Percentiles rank a stretch among this genome's conserved stretches.
Conservation (phyloP, 2,797 vertebrate genomes). For the Carapus acus region DNA sequence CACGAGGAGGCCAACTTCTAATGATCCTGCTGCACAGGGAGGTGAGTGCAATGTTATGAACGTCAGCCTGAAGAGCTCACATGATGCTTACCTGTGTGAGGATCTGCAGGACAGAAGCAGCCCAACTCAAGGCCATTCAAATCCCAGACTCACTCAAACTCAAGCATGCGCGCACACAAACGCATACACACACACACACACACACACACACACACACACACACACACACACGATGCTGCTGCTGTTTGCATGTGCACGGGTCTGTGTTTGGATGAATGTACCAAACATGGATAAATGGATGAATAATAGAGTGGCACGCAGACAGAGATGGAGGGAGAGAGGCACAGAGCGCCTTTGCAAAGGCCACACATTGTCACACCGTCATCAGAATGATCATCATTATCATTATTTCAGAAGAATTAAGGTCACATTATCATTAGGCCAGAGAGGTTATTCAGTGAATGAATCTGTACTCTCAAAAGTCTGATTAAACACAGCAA, state of each 20-base stretch:
- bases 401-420: slow-evolving; percentile 9
- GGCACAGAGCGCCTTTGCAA: too few species aligned
- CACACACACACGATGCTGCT: background rate
- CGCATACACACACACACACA: slow-evolving; percentile 2
- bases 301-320: too few species aligned
- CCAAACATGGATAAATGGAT: too few species aligned
- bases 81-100: too few species aligned
- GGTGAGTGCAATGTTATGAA: too few species aligned
- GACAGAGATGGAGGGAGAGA: too few species aligned
- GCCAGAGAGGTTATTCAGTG: slow-evolving; percentile 15
- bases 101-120: slow-evolving; percentile 33
- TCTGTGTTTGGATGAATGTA: too few species aligned
- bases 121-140: slow-evolving; percentile 5
- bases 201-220: background rate
- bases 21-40: too few species aligned
- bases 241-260: background rate
- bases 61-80: too few species aligned
- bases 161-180: slow-evolving; percentile 12
- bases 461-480: slow-evolving; percentile 28
- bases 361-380: background rate
- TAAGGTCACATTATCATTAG: slow-evolving; percentile 31
- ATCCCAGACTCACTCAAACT: slow-evolving; percentile 14
- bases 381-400: slow-evolving; percentile 29
- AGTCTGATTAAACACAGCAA: slow-evolving; percentile 41
- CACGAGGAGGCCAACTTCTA: too few species aligned